These are phyloP conservation scores for Balaeniceps rex DNA, from an alignment of 2,113 vertebrate species.

Conservation along the genomic window DNA sequence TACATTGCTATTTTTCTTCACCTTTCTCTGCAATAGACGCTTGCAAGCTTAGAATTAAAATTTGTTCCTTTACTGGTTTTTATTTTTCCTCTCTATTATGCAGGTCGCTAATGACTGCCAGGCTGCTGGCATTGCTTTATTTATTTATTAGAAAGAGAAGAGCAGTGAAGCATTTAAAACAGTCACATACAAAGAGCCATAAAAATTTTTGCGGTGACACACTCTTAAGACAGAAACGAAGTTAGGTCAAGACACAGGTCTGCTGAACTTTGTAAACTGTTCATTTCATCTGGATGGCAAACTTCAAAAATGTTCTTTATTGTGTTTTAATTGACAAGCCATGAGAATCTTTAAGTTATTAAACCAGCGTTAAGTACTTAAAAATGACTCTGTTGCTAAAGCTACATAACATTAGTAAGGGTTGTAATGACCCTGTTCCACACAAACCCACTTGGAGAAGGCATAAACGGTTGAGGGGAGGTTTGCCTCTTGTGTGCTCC, in stretches of 20 bases:
- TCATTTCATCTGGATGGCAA: background rate
- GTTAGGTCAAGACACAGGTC: background rate
- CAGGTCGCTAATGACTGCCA: constrained; percentile 29
- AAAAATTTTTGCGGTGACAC: background rate
- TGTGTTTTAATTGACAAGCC: background rate
- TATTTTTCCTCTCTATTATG: background rate
- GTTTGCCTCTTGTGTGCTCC: background rate
- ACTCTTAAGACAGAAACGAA: background rate
- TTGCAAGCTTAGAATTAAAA: background rate
- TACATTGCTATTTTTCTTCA: background rate
- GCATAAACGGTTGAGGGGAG: background rate
- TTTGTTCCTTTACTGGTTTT: constrained; percentile 7
- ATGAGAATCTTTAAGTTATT: background rate
- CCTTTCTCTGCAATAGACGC: background rate
- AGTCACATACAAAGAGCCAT: background rate
- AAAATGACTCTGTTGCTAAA: background rate
- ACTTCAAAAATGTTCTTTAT: background rate
- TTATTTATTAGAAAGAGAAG: constrained; percentile 38
- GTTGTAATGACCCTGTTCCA: background rate
- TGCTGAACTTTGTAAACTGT: background rate
- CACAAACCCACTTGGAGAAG: background rate
- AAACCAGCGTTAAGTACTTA: background rate
- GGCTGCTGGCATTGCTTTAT: constrained; percentile 37
- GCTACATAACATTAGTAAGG: background rate
- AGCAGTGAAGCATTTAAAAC: constrained; percentile 17